Evolutionary conservation across 2,888 invertebrate species (phyloP), one percentile per base, ranked within the genome.

Genomic region (Brachynemurus nebulosus): DNA sequence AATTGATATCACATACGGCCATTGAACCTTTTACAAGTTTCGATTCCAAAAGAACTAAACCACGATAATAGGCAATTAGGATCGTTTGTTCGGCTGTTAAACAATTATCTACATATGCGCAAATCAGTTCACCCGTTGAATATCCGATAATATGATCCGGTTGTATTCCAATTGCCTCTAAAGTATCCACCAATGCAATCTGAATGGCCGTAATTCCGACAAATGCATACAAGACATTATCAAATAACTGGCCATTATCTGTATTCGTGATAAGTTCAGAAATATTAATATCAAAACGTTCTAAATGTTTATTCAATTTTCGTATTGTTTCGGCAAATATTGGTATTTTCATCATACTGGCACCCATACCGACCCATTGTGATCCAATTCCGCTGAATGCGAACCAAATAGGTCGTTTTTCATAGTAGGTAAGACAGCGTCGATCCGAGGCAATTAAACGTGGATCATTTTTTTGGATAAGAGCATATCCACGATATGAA

Each of bases 91-190:
- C 83, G 0, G 82, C 74, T 0, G 85, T 86, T 50, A 93, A 74
- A 49, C 82, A 80, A 0, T 85, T 86, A 59, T 93, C 91, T 4
- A 86, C 89, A 65, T 95, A 95, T 0, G 85, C 91, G 60, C 91
- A 90, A 0, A 84, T 85, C 2, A 95, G 67, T 60, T 93, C 92
- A 11, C 95, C 93, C 0, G 86, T 82, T 4, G 91, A 91, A 62
- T 90, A 86, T 2, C 92, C 61, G 18, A 57, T 49, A n/a, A 55
- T 42, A 8, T 45, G 44, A 36, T 53, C 52, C 3, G 55, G 53
- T 11, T 51, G 42, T 1, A 63, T n/a, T 36, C 70, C 69, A 45
- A 74, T 52, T 9, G 65, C 56, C 53, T 66, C 71, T 27, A 76
- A 53, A 2, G 75, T 48, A 48, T 74, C 72, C 49, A 55, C 50